Evolutionary conservation across 2,888 invertebrate species (phyloP).

Genomic region (Abrostola triplasia): DNA sequence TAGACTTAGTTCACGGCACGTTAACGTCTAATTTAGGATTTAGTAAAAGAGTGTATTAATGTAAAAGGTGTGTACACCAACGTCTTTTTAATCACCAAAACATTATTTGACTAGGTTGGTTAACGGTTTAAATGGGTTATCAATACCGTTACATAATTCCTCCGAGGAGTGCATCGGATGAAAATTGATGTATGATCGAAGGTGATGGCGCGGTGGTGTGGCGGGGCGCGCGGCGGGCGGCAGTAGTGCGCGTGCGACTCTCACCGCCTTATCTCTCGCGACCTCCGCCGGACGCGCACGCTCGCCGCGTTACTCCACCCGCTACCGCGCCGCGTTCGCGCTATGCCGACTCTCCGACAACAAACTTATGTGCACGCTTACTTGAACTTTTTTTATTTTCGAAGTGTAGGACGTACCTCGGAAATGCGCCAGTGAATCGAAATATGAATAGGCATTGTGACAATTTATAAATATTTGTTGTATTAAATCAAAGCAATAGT

Average conservation of each 20-base stretch:
- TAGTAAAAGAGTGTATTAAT: not conserved
- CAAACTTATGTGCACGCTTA: slow-evolving; percentile 75
- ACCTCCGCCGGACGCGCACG: slow-evolving; percentile 87
- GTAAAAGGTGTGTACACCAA: too few species aligned
- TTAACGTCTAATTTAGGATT: slow-evolving; percentile 12
- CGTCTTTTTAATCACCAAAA: slow-evolving; percentile 17
- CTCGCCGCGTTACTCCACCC: slow-evolving; percentile 75
- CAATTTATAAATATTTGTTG: slow-evolving; percentile 31
- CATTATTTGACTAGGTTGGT: slow-evolving; percentile 40
- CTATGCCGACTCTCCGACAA: slow-evolving; percentile 79
- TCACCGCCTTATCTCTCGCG: slow-evolving; percentile 88
- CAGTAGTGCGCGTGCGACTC: slow-evolving; percentile 83
- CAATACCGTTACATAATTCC: slow-evolving; percentile 84
- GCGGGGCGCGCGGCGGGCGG: slow-evolving; percentile 74
- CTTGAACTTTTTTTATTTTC: slow-evolving; percentile 73
- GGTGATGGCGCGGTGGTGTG: slow-evolving; percentile 76
- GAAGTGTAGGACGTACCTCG: slow-evolving; percentile 76
- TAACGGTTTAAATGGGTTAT: slow-evolving; percentile 74
- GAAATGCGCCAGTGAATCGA: slow-evolving; percentile 76
- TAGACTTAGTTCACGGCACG: slow-evolving; percentile 6
- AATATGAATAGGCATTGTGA: slow-evolving; percentile 56
- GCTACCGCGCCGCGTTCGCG: slow-evolving; percentile 74
- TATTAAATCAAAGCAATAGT: slow-evolving; percentile 33
- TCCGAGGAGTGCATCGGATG: slow-evolving; percentile 79
- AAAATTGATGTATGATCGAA: slow-evolving; percentile 80